These are phyloP conservation scores for Haemorhous mexicanus DNA, from an alignment of 2,113 vertebrate genomes.

Conservation along the genomic window DNA sequence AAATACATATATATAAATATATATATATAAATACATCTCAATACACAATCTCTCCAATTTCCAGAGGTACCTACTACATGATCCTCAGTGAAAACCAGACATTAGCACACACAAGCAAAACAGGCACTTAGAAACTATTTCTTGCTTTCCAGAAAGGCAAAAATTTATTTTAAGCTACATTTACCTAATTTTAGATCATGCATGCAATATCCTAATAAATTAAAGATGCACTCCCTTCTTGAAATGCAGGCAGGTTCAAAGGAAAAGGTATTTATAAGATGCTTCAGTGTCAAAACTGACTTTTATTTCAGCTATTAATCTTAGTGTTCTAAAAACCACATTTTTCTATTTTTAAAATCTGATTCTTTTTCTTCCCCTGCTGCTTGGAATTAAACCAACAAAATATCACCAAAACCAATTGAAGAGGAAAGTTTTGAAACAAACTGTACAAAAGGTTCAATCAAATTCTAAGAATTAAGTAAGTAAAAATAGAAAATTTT, in stretches of 20 bases:
- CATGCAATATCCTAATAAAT: background rate
- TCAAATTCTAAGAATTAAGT: background rate
- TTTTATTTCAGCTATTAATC: conserved; percentile 19
- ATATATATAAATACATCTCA: background rate
- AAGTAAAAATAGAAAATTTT: background rate
- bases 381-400: background rate
- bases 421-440: background rate
- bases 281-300: conserved; percentile 8
- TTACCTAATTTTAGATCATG: background rate
- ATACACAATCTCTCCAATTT: background rate
- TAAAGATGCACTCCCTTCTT: background rate
- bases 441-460: background rate
- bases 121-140: background rate
- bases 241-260: conserved; percentile 25
- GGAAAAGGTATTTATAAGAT: background rate
- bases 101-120: background rate
- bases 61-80: background rate
- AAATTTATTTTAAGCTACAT: background rate
- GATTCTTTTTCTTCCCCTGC: background rate
- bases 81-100: background rate
- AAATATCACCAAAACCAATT: background rate
- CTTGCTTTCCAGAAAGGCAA: background rate
- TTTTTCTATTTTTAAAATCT: background rate
- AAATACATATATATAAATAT: background rate
- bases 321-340: background rate